These are phyloP conservation scores for Tamias sibiricus DNA, from an alignment of 2,113 vertebrate species.

Conservation along the genomic window DNA sequence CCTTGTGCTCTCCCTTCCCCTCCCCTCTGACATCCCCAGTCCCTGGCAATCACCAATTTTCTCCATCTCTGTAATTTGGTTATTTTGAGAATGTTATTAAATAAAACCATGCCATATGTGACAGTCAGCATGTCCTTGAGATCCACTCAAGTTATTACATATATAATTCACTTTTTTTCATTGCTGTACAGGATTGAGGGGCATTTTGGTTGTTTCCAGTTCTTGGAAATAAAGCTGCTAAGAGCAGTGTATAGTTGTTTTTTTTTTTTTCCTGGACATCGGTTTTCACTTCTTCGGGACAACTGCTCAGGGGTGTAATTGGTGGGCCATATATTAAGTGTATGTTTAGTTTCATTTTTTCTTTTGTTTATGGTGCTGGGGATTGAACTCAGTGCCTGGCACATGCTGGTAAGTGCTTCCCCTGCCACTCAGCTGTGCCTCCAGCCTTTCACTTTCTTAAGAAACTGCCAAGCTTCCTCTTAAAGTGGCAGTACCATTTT, in stretches of 20 bases:
- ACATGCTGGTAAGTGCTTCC: too few species aligned
- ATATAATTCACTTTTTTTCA: not conserved
- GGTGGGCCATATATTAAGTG: too few species aligned
- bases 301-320: not conserved
- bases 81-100: not conserved
- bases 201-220: not conserved
- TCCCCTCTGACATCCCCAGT: not conserved
- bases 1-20: not conserved
- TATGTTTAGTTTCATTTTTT: too few species aligned
- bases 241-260: not conserved
- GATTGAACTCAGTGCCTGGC: not conserved
- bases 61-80: not conserved
- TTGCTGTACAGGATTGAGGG: not conserved
- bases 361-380: too few species aligned
- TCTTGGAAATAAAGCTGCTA: not conserved
- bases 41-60: not conserved
- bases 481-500: not conserved
- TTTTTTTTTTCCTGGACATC: not conserved
- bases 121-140: constrained; percentile 1
- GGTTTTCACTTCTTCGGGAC: not conserved
- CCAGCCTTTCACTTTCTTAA: not conserved
- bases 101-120: not conserved
- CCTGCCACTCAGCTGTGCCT: not conserved
- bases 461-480: not conserved
- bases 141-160: not conserved